Evolutionary conservation across 2,888 invertebrate species (phyloP).

Genomic region (Disparrhopalites patrizii): DNA sequence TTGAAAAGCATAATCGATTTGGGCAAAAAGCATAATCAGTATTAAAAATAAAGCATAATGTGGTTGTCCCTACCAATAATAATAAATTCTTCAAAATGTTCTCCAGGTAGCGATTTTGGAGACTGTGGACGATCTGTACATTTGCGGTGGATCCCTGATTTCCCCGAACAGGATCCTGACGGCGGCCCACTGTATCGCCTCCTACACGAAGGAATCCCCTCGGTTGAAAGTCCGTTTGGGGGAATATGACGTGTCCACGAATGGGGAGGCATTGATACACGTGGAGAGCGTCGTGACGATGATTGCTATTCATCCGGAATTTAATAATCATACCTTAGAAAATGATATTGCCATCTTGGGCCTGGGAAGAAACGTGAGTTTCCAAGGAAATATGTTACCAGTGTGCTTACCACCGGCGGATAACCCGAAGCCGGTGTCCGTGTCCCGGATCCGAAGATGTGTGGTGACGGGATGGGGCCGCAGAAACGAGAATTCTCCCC

Average conservation of each 20-base stretch:
- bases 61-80: no score
- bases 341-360: constrained; percentile 53
- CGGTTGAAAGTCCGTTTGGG: constrained; percentile 52
- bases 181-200: constrained; percentile 53
- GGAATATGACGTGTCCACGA: constrained; percentile 53
- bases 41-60: no score
- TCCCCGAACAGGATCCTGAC: constrained; percentile 52
- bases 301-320: constrained; percentile 50
- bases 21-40: no score
- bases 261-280: constrained; percentile 51
- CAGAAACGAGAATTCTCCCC: constrained; percentile 51
- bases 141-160: constrained; percentile 53
- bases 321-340: constrained; percentile 50
- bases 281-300: constrained; percentile 49
- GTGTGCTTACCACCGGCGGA: constrained; percentile 48
- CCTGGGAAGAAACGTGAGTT: constrained; percentile 48
- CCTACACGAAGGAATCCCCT: constrained; percentile 26
- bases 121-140: constrained; percentile 52
- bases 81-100: constrained; percentile 23
- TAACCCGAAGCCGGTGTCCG: constrained; percentile 15
- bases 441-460: constrained; percentile 44
- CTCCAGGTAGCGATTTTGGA: constrained; percentile 53
- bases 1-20: no score
- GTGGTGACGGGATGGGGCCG: constrained; percentile 54
- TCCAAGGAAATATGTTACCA: constrained; percentile 51